Evolutionary conservation across 2,113 vertebrate species (phyloP), one percentile per base, ranked within the genome.

Genomic region (Origma solitaria): DNA sequence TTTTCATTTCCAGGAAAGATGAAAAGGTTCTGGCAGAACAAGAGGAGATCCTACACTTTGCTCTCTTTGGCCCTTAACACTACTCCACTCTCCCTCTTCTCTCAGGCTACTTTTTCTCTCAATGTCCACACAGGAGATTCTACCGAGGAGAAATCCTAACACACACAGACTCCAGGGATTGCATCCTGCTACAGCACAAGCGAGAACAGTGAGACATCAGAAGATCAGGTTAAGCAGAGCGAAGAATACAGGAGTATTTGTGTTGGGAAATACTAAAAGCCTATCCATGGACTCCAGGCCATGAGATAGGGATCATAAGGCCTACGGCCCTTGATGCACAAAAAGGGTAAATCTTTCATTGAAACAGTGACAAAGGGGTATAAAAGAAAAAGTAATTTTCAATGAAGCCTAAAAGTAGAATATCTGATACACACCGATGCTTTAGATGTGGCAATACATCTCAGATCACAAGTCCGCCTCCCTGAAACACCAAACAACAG

Each of bases 241-340:
- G 16, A 60, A 42, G 69, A 83, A 84, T 17, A 57, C n/a, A 25
- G 31, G 35, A 66, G 7, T 33, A 33, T 23, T 81, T 14, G 23
- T 20, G 9, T 15, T 40, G 62, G 31, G 28, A 86, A 50, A 28
- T 20, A 78, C 56, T 82, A 35, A 80, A 70, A 62, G 17, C 49
- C 56, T 30, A 7, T 58, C 11, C 0, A 3, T 47, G 61, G 4
- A 61, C 8, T 27, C 49, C 71, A 66, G 51, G 51, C 35, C 60
- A 53, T 1, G 31, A 82, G 8, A 61, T 0, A 1, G 7, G 4
- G 14, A 19, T 8, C 10, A 4, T 19, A 50, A 40, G 4, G 21
- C 35, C 70, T 50, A 18, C 5, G n/a, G 18, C 44, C n/a, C 10
- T 13, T 2, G 1, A 42, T 15, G 2, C 10, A n/a, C 31, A 90